phyloP scores from a whole-genome alignment of 1,140 invertebrate genomes.

The Aphelinus certus region DNA sequence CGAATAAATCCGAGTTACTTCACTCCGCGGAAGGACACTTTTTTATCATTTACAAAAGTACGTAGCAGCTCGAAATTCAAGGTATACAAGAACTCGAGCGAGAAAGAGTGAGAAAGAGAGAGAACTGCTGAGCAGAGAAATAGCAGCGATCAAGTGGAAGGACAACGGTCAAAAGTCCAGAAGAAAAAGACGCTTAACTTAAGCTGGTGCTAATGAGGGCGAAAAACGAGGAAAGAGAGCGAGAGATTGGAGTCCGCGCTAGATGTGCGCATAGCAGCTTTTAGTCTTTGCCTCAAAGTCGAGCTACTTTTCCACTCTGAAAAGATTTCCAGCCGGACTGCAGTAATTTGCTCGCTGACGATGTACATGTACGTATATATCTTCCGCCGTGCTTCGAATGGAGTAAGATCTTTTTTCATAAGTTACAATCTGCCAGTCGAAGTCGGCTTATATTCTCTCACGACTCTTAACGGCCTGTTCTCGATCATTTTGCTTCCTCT shows the following conservation, averaged over 20 bases:
- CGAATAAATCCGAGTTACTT: slow-evolving; percentile 23
- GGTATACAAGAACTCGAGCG: background rate
- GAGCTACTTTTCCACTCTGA: slow-evolving; percentile 51
- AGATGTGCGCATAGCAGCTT: slow-evolving; percentile 54
- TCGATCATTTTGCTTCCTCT: background rate
- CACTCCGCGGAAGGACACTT: background rate
- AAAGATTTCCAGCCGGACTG: slow-evolving; percentile 40
- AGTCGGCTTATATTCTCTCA: background rate
- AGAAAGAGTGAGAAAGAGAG: background rate
- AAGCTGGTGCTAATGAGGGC: slow-evolving; percentile 56
- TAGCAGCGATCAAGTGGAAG: slow-evolving; percentile 35
- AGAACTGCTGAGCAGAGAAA: no score
- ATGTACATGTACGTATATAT: background rate
- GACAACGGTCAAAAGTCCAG: slow-evolving; percentile 45
- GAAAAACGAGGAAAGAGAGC: slow-evolving; percentile 46
- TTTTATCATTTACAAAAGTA: background rate
- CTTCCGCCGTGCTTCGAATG: background rate
- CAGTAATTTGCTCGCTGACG: slow-evolving; percentile 12
- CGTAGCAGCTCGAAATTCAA: background rate
- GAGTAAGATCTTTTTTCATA: background rate
- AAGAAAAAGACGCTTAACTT: slow-evolving; percentile 33
- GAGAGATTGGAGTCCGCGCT: no score
- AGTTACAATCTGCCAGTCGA: background rate
- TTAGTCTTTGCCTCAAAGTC: slow-evolving; percentile 54
- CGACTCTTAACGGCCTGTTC: background rate